phyloP scores from a whole-genome alignment of 1,140 invertebrate species.

The Ooceraea biroi region DNA sequence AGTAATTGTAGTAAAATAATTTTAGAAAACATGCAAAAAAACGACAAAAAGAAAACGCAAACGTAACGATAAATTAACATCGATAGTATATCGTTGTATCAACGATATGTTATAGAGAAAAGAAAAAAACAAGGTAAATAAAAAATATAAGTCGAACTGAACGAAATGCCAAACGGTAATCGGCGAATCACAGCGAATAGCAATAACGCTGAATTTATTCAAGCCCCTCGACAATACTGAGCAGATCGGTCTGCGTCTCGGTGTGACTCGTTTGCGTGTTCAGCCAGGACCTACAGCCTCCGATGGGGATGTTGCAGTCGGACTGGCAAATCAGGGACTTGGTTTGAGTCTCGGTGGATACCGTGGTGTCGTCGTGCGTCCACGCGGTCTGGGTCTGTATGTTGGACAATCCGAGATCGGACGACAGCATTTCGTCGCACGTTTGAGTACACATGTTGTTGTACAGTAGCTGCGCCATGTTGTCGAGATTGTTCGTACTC shows the following conservation, averaged over 20 bases:
- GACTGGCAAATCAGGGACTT: constrained; percentile 75
- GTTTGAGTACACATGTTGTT: constrained; percentile 89
- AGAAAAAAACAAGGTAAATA: neutral
- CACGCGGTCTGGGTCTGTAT: constrained; percentile 89
- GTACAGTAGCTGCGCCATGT: constrained; percentile 85
- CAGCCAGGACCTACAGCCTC: constrained; percentile 78
- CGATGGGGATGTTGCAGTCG: constrained; percentile 73
- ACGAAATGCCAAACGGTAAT: neutral
- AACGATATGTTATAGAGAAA: neutral
- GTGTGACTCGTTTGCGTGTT: constrained; percentile 83
- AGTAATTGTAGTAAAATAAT: neutral
- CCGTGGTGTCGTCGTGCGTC: constrained; percentile 82
- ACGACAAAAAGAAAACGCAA: neutral
- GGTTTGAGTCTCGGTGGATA: constrained; percentile 85
- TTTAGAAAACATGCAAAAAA: neutral
- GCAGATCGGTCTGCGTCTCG: constrained; percentile 85
- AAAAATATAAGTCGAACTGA: neutral
- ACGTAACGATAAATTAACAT: no score
- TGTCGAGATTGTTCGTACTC: constrained; percentile 84
- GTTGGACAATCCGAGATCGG: constrained; percentile 87
- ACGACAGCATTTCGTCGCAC: constrained; percentile 86
- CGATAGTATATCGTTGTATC: neutral
- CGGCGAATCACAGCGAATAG: neutral
- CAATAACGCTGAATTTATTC: constrained; percentile 65
- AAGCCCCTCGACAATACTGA: constrained; percentile 83